Evolutionary conservation across 2,888 invertebrate genomes (phyloP).

Genomic region (Gortyna flavago): DNA sequence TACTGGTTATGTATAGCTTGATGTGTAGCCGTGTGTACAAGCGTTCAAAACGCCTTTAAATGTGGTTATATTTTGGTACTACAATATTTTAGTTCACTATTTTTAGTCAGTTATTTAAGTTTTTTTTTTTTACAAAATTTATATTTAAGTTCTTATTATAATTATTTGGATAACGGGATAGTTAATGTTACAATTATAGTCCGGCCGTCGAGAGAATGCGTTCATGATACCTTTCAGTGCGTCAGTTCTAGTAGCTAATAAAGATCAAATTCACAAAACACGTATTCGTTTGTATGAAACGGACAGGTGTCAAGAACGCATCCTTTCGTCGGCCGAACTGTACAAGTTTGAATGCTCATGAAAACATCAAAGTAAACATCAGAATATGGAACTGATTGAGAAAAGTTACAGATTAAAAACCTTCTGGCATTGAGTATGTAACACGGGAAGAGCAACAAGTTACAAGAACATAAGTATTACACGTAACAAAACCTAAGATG

Average conservation of each 20-base stretch:
- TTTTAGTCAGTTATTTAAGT: not conserved
- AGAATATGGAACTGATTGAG: not conserved
- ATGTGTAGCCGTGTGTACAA: not conserved
- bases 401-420: not conserved
- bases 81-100: constrained; percentile 28
- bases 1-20: too few species aligned
- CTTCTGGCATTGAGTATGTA: not conserved
- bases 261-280: not conserved
- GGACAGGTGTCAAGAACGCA: not conserved
- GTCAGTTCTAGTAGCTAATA: not conserved
- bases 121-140: not conserved
- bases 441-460: not conserved
- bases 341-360: not conserved
- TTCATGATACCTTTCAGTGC: not conserved
- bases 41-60: constrained; percentile 37
- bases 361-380: not conserved
- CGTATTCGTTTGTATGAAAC: not conserved
- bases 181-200: not conserved
- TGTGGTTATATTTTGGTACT: constrained; percentile 36
- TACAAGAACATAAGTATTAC: not conserved
- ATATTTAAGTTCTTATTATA: not conserved
- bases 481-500: not conserved
- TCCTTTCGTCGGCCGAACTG: not conserved
- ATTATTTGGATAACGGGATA: not conserved
- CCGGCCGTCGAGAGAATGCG: not conserved